Evolutionary conservation across 2,888 invertebrate species (phyloP).

Genomic region (Gymnoscelis rufifasciata): DNA sequence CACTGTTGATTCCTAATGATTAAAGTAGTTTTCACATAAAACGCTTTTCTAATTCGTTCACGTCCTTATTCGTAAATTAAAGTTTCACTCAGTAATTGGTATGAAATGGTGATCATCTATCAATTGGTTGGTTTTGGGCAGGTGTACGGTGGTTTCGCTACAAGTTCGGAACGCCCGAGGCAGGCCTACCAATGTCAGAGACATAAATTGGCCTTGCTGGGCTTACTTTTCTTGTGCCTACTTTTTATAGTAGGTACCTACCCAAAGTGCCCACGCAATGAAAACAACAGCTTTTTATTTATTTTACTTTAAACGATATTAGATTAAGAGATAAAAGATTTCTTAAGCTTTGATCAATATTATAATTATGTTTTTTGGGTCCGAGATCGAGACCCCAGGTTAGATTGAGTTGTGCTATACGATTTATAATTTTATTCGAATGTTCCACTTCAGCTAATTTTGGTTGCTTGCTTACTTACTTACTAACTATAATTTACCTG

Average conservation of each 20-base stretch:
- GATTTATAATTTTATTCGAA: too few species aligned
- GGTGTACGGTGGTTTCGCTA: conserved; percentile 40
- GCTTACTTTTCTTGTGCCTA: conserved; percentile 21
- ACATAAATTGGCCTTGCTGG: conserved; percentile 29
- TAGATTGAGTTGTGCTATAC: background rate
- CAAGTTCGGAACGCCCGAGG: conserved; percentile 37
- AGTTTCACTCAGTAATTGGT: conserved; percentile 41
- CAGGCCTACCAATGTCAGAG: conserved; percentile 45
- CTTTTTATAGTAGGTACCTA: conserved; percentile 3
- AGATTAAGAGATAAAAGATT: too few species aligned
- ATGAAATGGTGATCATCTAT: conserved; percentile 37
- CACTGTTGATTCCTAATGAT: conserved; percentile 2
- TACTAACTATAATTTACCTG: too few species aligned
- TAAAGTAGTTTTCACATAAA: conserved; percentile 9
- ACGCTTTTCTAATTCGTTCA: conserved; percentile 21
- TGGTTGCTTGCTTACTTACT: too few species aligned
- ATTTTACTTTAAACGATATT: background rate
- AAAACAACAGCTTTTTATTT: background rate
- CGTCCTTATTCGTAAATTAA: conserved; percentile 29
- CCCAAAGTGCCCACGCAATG: too few species aligned
- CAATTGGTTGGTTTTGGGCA: conserved; percentile 34
- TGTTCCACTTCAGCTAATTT: too few species aligned
- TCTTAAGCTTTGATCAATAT: too few species aligned
- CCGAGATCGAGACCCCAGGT: background rate
- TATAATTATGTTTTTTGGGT: background rate